Conservation (phyloP, 2,888 invertebrate species). For the Gortyna flavago region DNA sequence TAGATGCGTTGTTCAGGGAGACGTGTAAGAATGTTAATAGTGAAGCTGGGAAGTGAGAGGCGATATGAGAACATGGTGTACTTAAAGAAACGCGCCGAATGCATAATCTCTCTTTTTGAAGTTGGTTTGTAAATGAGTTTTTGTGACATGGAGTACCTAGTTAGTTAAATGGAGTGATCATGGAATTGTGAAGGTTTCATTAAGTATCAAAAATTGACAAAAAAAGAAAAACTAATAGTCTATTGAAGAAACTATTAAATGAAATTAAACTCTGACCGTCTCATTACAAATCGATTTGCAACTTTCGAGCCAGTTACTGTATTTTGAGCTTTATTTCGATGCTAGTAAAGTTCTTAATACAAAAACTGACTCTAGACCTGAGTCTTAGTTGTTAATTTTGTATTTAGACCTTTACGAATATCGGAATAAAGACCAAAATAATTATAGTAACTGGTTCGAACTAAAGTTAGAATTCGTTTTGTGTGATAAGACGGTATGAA, state of each 20-base stretch:
- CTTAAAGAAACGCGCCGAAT: slow-evolving; percentile 5
- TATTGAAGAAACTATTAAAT: not conserved
- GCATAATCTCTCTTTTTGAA: not conserved
- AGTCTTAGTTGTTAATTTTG: not conserved
- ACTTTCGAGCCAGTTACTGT: not conserved
- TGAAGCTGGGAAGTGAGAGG: slow-evolving; percentile 38
- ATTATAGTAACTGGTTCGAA: not conserved
- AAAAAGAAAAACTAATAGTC: not conserved
- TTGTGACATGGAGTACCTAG: not conserved
- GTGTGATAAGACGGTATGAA: not conserved
- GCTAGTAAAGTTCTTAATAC: not conserved
- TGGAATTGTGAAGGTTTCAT: not conserved
- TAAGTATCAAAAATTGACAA: not conserved
- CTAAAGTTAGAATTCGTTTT: not conserved
- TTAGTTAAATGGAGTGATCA: not conserved
- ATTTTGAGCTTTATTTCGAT: not conserved
- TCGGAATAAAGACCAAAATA: not conserved
- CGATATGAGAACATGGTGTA: not conserved
- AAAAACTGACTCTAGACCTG: not conserved
- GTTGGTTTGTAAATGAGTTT: not conserved
- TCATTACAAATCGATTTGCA: not conserved
- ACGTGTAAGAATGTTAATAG: slow-evolving; percentile 61
- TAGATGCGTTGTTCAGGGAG: slow-evolving; percentile 80
- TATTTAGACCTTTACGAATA: not conserved
- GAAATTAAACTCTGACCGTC: not conserved